Evolutionary conservation across 2,113 vertebrate genomes (phyloP).

Genomic region (Uria aalge): DNA sequence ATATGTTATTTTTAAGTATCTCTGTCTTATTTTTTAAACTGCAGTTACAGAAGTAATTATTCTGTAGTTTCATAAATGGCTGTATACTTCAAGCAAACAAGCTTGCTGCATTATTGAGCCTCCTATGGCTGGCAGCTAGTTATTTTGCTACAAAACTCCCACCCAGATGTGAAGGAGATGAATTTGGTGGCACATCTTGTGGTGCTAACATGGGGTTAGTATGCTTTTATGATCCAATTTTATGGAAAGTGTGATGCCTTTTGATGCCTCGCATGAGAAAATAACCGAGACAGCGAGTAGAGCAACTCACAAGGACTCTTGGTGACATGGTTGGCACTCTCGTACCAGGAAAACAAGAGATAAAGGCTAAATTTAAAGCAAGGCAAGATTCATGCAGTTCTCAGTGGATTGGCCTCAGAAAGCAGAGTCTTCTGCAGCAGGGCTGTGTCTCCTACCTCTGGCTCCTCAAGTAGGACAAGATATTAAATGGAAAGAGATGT

Average conservation of each 20-base stretch:
- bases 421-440: neutral
- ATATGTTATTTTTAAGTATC: neutral
- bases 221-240: neutral
- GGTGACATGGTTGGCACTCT: neutral
- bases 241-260: neutral
- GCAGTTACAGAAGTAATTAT: neutral
- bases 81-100: neutral
- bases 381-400: neutral
- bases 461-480: neutral
- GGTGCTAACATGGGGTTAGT: neutral
- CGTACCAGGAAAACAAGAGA: neutral
- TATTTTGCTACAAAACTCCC: neutral
- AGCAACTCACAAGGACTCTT: neutral
- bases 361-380: neutral
- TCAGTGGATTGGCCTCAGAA: neutral
- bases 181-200: neutral
- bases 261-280: neutral
- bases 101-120: neutral
- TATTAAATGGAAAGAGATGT: neutral
- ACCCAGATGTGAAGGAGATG: neutral
- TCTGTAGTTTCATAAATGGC: neutral
- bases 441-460: neutral
- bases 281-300: neutral
- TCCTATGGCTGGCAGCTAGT: neutral
- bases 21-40: neutral